A percentile compares a stretch with the other conserved stretches of the same genome.
These are phyloP conservation scores for Sycophila sp. DNA, from an alignment of 1,140 invertebrate genomes.

Conservation along the genomic window DNA sequence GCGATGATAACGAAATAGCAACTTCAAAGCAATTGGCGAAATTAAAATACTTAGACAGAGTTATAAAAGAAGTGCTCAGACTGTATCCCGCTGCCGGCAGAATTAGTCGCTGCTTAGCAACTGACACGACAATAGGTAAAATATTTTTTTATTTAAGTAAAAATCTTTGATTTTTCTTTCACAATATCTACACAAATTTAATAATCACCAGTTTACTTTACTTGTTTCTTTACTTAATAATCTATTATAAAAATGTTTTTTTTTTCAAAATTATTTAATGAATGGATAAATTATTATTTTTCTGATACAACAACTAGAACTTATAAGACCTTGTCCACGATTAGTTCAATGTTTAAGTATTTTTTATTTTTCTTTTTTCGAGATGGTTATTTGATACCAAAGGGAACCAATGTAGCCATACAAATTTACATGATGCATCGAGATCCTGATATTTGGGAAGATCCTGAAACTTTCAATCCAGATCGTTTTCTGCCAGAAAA, in stretches of 20 bases:
- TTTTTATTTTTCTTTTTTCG: constrained; percentile 31
- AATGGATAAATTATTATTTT: neutral
- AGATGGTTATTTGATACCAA: constrained; percentile 53
- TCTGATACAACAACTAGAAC: neutral
- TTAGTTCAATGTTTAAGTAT: too few species aligned
- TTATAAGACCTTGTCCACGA: too few species aligned
- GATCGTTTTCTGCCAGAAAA: constrained; percentile 69
- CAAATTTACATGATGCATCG: constrained; percentile 70
- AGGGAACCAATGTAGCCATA: constrained; percentile 59
- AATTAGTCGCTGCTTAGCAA: constrained; percentile 61
- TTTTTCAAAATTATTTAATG: too few species aligned
- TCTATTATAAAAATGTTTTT: too few species aligned
- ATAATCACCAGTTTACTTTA: too few species aligned
- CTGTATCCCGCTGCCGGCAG: constrained; percentile 73
- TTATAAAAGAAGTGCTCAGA: constrained; percentile 72
- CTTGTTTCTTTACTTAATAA: too few species aligned
- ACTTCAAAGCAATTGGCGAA: constrained; percentile 64
- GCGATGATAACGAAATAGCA: constrained; percentile 49
- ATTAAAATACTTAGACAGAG: constrained; percentile 73
- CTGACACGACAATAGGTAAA: constrained; percentile 60
- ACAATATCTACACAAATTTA: too few species aligned
- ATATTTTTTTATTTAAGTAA: neutral
- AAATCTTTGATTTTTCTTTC: too few species aligned
- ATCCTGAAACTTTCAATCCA: constrained; percentile 77
- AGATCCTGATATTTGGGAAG: constrained; percentile 66